Conservation (phyloP, 1,140 invertebrate species). For the Chelonus insularis region DNA sequence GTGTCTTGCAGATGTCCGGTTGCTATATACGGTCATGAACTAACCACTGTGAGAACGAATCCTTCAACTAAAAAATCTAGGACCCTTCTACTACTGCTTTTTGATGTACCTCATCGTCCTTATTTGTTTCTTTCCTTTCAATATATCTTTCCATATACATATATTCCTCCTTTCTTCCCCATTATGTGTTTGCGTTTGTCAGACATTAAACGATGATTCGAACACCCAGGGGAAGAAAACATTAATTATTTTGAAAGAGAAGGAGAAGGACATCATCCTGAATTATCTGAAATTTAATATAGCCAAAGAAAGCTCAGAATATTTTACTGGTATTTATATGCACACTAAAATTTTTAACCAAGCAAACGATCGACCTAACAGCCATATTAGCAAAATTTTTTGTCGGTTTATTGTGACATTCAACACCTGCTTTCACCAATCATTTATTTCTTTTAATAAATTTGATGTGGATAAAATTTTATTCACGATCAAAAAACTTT, state of each 20-base stretch:
- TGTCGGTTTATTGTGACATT: background rate
- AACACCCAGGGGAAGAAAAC: slow-evolving; percentile 32
- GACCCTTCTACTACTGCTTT: slow-evolving; percentile 8
- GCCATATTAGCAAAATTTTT: slow-evolving; percentile 16
- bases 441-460: background rate
- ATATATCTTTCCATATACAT: background rate
- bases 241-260: slow-evolving; percentile 46
- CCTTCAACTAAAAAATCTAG: background rate
- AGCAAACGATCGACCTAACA: background rate
- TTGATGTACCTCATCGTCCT: background rate
- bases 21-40: slow-evolving; percentile 10
- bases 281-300: slow-evolving; percentile 51
- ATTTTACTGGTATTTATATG: slow-evolving; percentile 1
- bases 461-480: too few species aligned
- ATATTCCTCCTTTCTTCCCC: slow-evolving; percentile 1
- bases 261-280: slow-evolving; percentile 37
- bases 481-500: too few species aligned
- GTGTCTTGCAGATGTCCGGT: slow-evolving; percentile 25
- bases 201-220: slow-evolving; percentile 17
- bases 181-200: background rate
- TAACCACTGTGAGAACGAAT: slow-evolving; percentile 27
- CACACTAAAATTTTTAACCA: background rate
- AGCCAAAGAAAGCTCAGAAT: background rate
- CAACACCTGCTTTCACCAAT: background rate
- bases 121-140: background rate